Conservation (phyloP, 2,888 invertebrate species). For the Orthosia gracilis region DNA sequence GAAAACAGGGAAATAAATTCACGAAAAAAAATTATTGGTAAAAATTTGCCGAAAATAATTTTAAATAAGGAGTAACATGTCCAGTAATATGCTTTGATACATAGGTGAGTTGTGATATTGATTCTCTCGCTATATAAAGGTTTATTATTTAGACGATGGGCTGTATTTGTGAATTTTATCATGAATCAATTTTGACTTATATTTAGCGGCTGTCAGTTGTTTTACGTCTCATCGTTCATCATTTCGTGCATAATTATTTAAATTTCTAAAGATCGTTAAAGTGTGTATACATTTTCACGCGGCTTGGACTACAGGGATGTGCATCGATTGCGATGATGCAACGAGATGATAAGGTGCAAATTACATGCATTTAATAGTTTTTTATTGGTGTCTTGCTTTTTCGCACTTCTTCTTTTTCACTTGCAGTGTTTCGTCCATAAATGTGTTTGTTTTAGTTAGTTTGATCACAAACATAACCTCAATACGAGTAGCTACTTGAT, state of each 20-base stretch:
- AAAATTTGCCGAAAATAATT: constrained; percentile 78
- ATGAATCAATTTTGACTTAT: constrained; percentile 79
- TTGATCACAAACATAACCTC: constrained; percentile 76
- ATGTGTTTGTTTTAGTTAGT: constrained; percentile 54
- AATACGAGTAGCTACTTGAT: constrained; percentile 43
- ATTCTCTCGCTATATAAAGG: constrained; percentile 19
- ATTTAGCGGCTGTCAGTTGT: constrained; percentile 90
- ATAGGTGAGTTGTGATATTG: constrained; percentile 77
- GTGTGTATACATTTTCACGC: constrained; percentile 81
- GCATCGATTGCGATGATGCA: constrained; percentile 87
- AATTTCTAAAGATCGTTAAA: constrained; percentile 66
- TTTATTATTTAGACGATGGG: constrained; percentile 22
- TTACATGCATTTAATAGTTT: constrained; percentile 70
- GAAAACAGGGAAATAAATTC: constrained; percentile 81
- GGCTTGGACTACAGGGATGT: constrained; percentile 83
- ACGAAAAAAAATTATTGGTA: constrained; percentile 78
- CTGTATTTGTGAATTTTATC: constrained; percentile 66
- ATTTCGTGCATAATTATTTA: constrained; percentile 70
- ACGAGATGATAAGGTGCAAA: constrained; percentile 90
- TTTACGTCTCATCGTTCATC: constrained; percentile 83
- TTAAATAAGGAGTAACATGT: constrained; percentile 73
- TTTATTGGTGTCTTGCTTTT: constrained; percentile 72
- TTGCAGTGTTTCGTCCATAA: constrained; percentile 42
- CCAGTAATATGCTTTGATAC: constrained; percentile 79
- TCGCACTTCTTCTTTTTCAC: constrained; percentile 59